Conservation (phyloP, 2,113 vertebrate species). For the Stictonetta naevosa region DNA sequence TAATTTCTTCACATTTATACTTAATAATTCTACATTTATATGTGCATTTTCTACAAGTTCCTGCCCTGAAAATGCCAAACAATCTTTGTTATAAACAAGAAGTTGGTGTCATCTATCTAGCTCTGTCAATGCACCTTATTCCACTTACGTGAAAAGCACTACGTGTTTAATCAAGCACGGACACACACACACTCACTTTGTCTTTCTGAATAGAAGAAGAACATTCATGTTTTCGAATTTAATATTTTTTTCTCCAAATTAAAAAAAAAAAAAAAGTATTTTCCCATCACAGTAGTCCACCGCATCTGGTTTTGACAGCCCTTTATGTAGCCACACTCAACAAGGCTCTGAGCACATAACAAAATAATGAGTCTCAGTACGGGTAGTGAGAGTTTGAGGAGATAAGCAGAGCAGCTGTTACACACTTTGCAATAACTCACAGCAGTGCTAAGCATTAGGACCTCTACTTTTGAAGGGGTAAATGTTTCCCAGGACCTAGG, state of each 20-base stretch:
- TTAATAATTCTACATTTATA: not conserved
- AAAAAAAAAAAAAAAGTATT: not conserved
- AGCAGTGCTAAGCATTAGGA: conserved; percentile 11
- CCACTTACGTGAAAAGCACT: not conserved
- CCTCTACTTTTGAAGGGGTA: not conserved
- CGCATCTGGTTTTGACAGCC: conserved; percentile 45
- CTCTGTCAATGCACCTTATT: not conserved
- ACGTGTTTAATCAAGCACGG: not conserved
- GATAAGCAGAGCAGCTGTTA: conserved; percentile 52
- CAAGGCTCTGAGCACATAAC: not conserved
- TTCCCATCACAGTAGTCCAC: not conserved
- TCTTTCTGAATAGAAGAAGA: not conserved
- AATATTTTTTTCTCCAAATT: not conserved
- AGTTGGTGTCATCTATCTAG: not conserved
- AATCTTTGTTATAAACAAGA: not conserved
- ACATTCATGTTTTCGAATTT: not conserved
- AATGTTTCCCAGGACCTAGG: conserved; percentile 61
- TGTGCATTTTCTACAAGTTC: not conserved
- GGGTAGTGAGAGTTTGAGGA: not conserved
- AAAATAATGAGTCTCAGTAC: not conserved
- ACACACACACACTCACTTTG: not conserved
- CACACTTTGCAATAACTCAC: not conserved
- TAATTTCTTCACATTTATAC: not conserved
- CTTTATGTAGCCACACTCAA: conserved; percentile 21
- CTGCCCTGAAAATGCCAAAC: not conserved